Evolutionary conservation across 2,888 invertebrate species (phyloP), one percentile per base, ranked within the genome.

Genomic region (Conops quadrifasciatus): DNA sequence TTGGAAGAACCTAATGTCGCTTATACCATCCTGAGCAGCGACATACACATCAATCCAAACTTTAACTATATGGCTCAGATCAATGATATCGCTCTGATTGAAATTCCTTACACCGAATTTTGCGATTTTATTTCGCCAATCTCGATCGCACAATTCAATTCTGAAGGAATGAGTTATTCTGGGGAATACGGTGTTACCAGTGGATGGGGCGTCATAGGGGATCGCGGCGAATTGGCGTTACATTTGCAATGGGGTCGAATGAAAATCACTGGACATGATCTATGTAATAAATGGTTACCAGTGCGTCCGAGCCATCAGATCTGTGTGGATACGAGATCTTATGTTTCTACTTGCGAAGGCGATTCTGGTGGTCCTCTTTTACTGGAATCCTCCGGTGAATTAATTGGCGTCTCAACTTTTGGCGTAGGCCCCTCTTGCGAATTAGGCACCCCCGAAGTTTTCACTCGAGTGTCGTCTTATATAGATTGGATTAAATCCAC

Each of bases 31-130:
- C 3, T 7, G 1, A 5, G 53, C 19, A n/a, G n/a, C 21, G 53
- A 5, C 19, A n/a, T 53, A n/a, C n/a, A n/a, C n/a, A 24, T 2
- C 21, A 19, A 53, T 21, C 53, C 53, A 9, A 3, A 5, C 4
- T 53, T 15, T 15, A 2, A 53, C 3, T 11, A 2, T 19, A 53
- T 21, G 1, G 5, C 53, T 1, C 4, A 3, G 4, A 19, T 11
- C 11, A 53, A 53, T 53, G 53, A 53, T 13, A 53, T 53, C 19
- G 53, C n/a, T n/a, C n/a, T n/a, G n/a, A n/a, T n/a, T n/a, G n/a
- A n/a, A n/a, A n/a, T n/a, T n/a, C n/a, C n/a, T 24, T 21, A 21
- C 21, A 21, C 19, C 21, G 21, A 9, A 53, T 1, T 21, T 53
- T 5, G 21, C 53, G 4, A 11, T 5, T 4, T 21, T 24, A n/a